Base-by-base conservation (phyloP, 2,113 vertebrate genomes). In the Cricetomys ansorgei region DNA sequence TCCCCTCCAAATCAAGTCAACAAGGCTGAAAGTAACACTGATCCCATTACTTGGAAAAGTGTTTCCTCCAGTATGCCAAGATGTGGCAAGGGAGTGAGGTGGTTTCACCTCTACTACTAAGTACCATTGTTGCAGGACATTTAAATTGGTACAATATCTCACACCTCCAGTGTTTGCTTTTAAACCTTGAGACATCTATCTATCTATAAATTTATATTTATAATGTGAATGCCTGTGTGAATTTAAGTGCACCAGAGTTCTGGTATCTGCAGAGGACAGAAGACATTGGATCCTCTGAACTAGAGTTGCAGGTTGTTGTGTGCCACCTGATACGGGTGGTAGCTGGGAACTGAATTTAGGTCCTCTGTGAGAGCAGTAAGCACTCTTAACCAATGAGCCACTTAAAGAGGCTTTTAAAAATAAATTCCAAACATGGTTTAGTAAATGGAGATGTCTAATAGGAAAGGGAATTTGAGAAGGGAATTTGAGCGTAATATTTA, bases 81-180 rank as follows among this genome's bases (percentile, higher is more conserved):
- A 62, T 8, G 69, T 9, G 29, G n/a, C 48, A 67, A 43, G 76
- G 31, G 50, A 10, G n/a, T 9, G 27, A 15, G 29, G n/a, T 19
- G 31, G 9, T 86, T 88, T 93, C 31, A 19, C 21, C 2, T 87
- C 55, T 81, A 64, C 53, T 73, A 27, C 50, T 5, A 37, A 86
- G 92, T 77, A 31, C 69, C 15, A 31, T 55, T 90, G n/a, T 50
- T 75, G 31, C 83, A 67, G 37, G 59, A 7, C 57, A 72, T 95
- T 89, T 92, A 92, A 93, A 70, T 83, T 87, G 72, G 40, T 76
- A 81, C 64, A 70, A 19, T 64, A 81, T 67, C 70, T 87, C 64
- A 73, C 1, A 15, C 43, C 19, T 55, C 1, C 3, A 73, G 8
- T 81, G 37, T 55, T 81, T 90, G 83, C 2, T 88, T 77, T 83